These are phyloP conservation scores for Notothenia rossii DNA, from an alignment of 2,113 vertebrate species.

Conservation along the genomic window DNA sequence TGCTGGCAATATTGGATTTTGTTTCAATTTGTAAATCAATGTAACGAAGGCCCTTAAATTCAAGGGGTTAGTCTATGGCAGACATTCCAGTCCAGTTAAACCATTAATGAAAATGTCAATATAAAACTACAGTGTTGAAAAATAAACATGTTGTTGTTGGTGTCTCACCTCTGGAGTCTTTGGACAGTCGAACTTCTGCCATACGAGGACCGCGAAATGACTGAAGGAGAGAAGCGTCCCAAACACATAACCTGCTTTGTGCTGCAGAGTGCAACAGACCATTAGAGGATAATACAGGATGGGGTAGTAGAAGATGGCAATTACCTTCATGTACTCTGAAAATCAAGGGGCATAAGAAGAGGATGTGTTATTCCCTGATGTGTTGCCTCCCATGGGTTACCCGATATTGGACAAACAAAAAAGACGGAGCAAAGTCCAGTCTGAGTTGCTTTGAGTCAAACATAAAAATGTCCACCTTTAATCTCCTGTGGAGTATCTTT, in stretches of 20 bases:
- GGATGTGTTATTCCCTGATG: background rate
- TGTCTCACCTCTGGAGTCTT: conserved; percentile 84
- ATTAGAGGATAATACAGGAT: conserved; percentile 90
- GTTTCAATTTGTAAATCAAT: background rate
- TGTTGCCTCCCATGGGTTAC: background rate
- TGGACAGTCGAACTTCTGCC: conserved; percentile 92
- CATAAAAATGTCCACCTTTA: conserved; percentile 79
- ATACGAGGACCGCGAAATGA: conserved; percentile 86
- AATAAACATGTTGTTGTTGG: background rate
- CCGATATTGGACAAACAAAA: too few relatives aligned
- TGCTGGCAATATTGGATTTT: too few relatives aligned
- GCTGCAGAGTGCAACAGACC: conserved; percentile 82
- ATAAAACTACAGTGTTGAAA: background rate
- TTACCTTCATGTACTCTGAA: conserved; percentile 90
- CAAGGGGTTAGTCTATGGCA: background rate
- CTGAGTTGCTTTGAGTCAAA: too few relatives aligned
- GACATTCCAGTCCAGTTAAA: background rate
- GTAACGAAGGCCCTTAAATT: background rate
- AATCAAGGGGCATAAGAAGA: background rate
- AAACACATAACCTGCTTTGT: conserved; percentile 75
- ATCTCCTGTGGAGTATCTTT: conserved; percentile 55
- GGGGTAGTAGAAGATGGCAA: conserved; percentile 90
- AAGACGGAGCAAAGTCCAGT: too few relatives aligned
- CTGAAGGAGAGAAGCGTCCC: conserved; percentile 88
- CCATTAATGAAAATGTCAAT: background rate